These are phyloP conservation scores for Sebastes steindachneri DNA, from an alignment of 2,797 vertebrate species.

Conservation along the genomic window DNA sequence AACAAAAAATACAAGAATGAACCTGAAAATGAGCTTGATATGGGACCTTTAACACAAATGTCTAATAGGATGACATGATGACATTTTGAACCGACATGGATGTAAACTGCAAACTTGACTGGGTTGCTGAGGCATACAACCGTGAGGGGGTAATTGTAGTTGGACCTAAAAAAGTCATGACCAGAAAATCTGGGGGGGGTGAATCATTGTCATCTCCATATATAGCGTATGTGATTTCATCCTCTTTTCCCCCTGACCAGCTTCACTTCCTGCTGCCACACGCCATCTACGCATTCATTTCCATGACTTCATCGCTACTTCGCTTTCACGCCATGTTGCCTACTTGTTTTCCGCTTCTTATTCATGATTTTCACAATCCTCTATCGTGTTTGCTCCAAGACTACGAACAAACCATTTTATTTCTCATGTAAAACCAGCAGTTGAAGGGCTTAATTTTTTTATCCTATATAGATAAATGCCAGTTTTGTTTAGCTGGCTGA, in stretches of 20 bases:
- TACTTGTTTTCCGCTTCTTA: conserved; percentile 7
- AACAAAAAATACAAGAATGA: too few relatives aligned
- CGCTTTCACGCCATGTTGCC: background rate
- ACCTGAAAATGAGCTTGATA: too few relatives aligned
- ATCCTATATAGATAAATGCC: background rate
- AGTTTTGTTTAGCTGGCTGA: background rate
- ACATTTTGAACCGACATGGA: too few relatives aligned
- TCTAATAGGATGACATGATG: too few relatives aligned
- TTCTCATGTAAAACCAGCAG: background rate
- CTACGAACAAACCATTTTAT: background rate
- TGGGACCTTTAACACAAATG: too few relatives aligned
- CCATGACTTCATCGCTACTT: background rate
- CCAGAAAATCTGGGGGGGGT: too few relatives aligned
- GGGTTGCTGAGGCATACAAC: too few relatives aligned
- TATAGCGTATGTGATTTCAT: background rate
- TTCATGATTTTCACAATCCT: conserved; percentile 10
- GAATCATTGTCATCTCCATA: background rate
- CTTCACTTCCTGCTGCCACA: background rate
- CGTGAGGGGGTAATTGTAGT: too few relatives aligned
- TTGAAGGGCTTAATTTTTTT: background rate
- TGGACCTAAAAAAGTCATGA: background rate
- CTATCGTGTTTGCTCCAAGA: background rate
- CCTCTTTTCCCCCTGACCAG: background rate
- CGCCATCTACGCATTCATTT: background rate
- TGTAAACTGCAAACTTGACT: too few relatives aligned